A percentile compares a stretch with the other conserved stretches of the same genome.
Evolutionary conservation across 2,888 invertebrate species (phyloP).

Genomic region (Octodonta nipae): DNA sequence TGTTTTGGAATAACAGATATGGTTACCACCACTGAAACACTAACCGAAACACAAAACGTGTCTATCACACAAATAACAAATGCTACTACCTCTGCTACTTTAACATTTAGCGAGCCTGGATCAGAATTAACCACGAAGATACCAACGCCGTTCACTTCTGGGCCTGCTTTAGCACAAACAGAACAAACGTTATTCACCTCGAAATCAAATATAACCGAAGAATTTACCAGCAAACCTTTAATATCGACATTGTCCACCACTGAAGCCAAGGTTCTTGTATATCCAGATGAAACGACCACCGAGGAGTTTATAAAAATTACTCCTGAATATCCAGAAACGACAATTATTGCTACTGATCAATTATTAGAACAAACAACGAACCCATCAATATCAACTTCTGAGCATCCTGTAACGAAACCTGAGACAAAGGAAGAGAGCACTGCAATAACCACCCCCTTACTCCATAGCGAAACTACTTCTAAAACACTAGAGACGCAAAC

Average conservation of each 20-base stretch:
- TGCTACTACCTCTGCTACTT: constrained; percentile 25
- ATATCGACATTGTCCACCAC: constrained; percentile 5
- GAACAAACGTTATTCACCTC: constrained; percentile 7
- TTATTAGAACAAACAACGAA: too few species aligned
- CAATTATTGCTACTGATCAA: too few species aligned
- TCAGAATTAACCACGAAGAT: constrained; percentile 4
- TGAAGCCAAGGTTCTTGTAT: constrained; percentile 16
- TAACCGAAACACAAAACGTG: constrained; percentile 33
- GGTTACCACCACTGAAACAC: constrained; percentile 34
- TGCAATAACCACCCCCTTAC: too few species aligned
- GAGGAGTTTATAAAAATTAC: constrained; percentile 13
- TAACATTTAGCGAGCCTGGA: constrained; percentile 22
- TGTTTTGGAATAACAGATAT: constrained; percentile 35
- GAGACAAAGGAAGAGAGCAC: too few species aligned
- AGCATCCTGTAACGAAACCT: too few species aligned
- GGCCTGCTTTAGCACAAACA: neutral
- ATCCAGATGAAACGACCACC: constrained; percentile 13
- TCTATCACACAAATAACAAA: constrained; percentile 25
- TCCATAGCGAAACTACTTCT: too few species aligned
- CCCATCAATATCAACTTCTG: too few species aligned
- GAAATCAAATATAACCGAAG: constrained; percentile 5
- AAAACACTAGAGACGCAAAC: too few species aligned
- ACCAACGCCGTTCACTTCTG: neutral
- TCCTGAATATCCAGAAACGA: constrained; percentile 9
- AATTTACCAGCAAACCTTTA: constrained; percentile 17